Percentiles rank a stretch among this genome's conserved stretches.
Conservation (phyloP, 2,888 invertebrate genomes). For the Anthrax anthrax region DNA sequence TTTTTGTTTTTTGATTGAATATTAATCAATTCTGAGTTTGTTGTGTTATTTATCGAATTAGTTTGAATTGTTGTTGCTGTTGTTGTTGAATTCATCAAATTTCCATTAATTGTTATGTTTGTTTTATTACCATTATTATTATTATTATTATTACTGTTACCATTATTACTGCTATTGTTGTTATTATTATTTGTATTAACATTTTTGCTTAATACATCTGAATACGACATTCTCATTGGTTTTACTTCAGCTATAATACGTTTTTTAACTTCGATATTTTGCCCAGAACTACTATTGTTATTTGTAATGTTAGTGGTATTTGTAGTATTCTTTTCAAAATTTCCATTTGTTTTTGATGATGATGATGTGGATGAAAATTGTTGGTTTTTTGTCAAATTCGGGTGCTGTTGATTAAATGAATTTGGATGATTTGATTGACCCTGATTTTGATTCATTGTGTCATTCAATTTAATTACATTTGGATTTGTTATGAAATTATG, state of each 20-base stretch:
- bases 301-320: not conserved
- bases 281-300: not conserved
- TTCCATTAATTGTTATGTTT: no score
- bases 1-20: not conserved
- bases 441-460: no score
- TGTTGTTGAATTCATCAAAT: no score
- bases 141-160: no score
- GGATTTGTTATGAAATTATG: no score
- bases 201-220: conserved; percentile 63
- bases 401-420: not conserved
- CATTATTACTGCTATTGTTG: not conserved
- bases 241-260: conserved; percentile 73
- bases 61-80: no score
- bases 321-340: conserved; percentile 11
- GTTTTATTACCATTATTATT: no score
- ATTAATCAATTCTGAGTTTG: no score
- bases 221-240: conserved; percentile 75
- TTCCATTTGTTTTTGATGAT: conserved; percentile 15
- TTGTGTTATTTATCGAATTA: not conserved
- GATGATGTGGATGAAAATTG: not conserved
- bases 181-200: conserved; percentile 29
- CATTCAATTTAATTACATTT: no score
- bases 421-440: not conserved
- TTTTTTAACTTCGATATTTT: conserved; percentile 24
- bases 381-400: not conserved